Base-by-base conservation (phyloP, 2,113 vertebrate genomes). In the Eira barbara region DNA sequence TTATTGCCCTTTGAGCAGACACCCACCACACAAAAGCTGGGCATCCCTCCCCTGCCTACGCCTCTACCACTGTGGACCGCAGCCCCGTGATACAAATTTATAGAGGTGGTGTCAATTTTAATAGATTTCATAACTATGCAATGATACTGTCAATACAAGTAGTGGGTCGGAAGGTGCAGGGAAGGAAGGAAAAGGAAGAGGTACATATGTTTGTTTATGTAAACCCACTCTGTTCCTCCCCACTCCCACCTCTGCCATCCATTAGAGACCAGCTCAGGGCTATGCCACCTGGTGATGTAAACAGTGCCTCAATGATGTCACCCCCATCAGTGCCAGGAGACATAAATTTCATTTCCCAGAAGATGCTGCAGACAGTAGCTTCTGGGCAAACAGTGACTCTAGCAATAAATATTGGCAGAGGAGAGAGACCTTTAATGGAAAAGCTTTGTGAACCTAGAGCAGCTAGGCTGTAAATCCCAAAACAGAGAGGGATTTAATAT, bases 321-420 rank as follows among this genome's bases (percentile, higher is more conserved):
- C 17, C 55, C 73, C 79, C 79, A 20, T 59, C 42, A 49, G 29
- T 96, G 95, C 97, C 97, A 95, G 91, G 82, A 97, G 93, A 96
- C 94, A 92, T 97, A 92, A 96, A 97, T 97, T 97, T 95, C 95
- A 95, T 96, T 98, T 98, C 97, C 97, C 98, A 98, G 98, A 98
- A 98, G 96, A 98, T 94, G 97, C 95, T n/a, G 96, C 92, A 95
- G 97, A 96, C 95, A 97, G 96, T 80, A 74, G 94, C 96, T 98
- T 98, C 96, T 98, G 97, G 96, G 97, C 97, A 98, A 97, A 97
- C 97, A 96, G 96, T 92, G 92, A 97, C 86, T 97, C 73, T 36
- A 85, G 97, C 97, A 97, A 97, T 98, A 98, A 98, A 98, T 97
- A 97, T 95, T 97, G 97, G 97, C 98, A 97, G 95, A 96, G 91